Base-by-base conservation (phyloP, 2,797 vertebrate species). In the Acanthurus lineatus region DNA sequence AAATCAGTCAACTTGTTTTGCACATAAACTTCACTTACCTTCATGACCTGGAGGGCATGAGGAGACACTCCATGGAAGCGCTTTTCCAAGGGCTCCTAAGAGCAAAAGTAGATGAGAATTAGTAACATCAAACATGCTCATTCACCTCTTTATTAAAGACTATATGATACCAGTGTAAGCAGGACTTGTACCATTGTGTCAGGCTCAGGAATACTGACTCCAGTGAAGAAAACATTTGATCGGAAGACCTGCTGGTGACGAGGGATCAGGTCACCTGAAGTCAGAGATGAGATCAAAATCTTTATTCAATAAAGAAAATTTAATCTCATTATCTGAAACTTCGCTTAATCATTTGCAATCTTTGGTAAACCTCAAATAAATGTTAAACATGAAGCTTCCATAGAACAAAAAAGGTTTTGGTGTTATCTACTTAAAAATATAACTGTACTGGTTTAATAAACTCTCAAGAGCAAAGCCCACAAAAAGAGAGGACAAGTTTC, bases 141-240 rank as follows among this genome's bases (percentile, higher is more conserved):
- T 32, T 28, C 4, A 2, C 32, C 2, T 71, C 22, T 51, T 6
- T 11, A 9, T 52, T 44, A 28, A 28, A 56, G 19, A 44, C 17
- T 20, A 28, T 3, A 12, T 45, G 28, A 10, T 48, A 12, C 9
- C 6, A 53, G 12, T 53, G 66, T 11, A 32, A 49, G 72, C 51
- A 15, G 53, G 69, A 62, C 51, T 54, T 19, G 1, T 91, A 96
- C 96, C 90, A 87, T 96, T 0, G 95, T 96, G 82, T 96, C 96
- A 0, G 96, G 96, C 73, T 97, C 97, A 15, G 97, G 96, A 82
- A 97, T 96, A 74, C 93, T 97, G 92, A 97, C 95, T 77, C 96
- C 96, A 6, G 88, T 96, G 88, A 97, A 97, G 94, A 96, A 97
- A 35, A 96, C 94, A 59, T 97, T 97, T 78, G 96, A 96, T 77